Conservation (phyloP, 2,888 invertebrate genomes). For the Pterobdella sp. region DNA sequence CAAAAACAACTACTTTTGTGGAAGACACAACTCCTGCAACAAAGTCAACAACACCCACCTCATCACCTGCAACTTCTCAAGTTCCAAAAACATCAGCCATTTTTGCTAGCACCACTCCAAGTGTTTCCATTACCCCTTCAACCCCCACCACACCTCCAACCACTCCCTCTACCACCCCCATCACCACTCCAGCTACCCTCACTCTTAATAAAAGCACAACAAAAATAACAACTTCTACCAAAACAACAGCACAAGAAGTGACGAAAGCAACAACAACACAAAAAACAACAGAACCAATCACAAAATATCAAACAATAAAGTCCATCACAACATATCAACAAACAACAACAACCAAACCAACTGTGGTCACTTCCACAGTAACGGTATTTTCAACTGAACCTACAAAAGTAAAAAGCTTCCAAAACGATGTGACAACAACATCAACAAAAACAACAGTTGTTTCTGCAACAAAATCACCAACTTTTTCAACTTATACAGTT, state of each 20-base stretch:
- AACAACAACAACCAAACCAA: background rate
- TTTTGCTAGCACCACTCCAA: background rate
- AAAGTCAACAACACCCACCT: background rate
- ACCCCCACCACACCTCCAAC: background rate
- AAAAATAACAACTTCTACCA: background rate
- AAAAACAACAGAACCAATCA: background rate
- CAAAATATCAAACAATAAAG: no score
- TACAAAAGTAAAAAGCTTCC: no score
- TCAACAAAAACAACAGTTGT: slow-evolving; percentile 9
- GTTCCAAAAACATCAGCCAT: background rate
- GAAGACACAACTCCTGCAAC: background rate
- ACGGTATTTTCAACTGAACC: background rate
- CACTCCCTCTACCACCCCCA: background rate
- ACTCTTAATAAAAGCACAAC: background rate
- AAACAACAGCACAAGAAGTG: background rate
- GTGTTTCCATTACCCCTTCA: background rate
- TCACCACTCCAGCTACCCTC: background rate
- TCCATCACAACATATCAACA: background rate
- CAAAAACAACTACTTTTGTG: background rate
- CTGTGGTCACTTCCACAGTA: background rate
- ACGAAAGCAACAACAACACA: no score
- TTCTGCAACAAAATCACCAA: no score
- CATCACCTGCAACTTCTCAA: background rate
- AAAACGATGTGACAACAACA: background rate
- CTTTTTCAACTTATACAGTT: no score